These are phyloP conservation scores for Ischnus inquisitorius DNA, from an alignment of 2,888 invertebrate genomes.

Conservation along the genomic window DNA sequence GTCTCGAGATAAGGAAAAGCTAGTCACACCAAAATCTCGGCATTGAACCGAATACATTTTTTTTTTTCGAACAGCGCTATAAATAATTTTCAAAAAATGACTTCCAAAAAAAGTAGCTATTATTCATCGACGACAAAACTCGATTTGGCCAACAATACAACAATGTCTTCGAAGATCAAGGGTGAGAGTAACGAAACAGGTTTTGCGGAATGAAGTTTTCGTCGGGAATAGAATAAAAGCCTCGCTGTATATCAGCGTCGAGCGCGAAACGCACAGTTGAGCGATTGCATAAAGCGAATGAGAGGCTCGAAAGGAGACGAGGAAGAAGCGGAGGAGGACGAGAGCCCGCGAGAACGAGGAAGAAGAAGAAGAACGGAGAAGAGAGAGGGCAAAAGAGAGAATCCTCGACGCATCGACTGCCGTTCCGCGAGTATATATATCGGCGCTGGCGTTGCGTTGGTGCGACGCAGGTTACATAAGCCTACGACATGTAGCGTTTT, in stretches of 20 bases:
- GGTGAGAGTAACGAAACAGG: neutral
- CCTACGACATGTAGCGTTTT: neutral
- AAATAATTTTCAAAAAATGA: too few relatives aligned
- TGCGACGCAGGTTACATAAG: conserved; percentile 61
- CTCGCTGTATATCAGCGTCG: neutral
- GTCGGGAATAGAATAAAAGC: neutral
- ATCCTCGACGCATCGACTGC: conserved; percentile 62
- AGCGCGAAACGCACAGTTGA: conserved; percentile 1
- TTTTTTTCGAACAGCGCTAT: neutral
- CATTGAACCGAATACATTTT: neutral
- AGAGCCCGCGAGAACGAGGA: conserved; percentile 34
- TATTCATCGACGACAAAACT: neutral
- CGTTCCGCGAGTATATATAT: conserved; percentile 33
- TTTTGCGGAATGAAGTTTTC: conserved; percentile 19
- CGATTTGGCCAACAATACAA: neutral
- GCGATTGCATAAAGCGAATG: conserved; percentile 8
- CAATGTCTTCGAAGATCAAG: neutral
- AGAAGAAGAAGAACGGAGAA: conserved; percentile 40
- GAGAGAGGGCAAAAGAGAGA: conserved; percentile 49
- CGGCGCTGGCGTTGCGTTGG: conserved; percentile 60
- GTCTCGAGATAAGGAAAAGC: neutral
- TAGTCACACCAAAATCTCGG: neutral
- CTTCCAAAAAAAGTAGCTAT: neutral
- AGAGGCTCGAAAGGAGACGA: neutral
- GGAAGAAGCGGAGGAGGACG: conserved; percentile 5